Conservation (phyloP, 2,888 invertebrate genomes). For the Pheosia gnoma region DNA sequence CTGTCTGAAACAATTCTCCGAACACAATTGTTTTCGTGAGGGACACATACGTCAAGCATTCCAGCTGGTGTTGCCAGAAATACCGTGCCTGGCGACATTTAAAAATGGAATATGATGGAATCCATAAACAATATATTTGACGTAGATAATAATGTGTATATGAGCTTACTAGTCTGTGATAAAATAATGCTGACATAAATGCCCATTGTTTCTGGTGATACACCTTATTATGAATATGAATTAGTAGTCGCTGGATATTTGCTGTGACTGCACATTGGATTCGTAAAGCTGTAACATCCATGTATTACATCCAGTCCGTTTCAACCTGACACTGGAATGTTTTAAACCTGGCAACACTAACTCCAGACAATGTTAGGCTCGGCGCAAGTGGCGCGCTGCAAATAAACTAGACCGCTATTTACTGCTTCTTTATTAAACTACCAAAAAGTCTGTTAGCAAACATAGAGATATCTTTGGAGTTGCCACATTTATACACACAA, state of each 20-base stretch:
- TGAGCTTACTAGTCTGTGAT: too few relatives aligned
- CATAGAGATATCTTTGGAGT: too few relatives aligned
- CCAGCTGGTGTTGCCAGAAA: conserved; percentile 5
- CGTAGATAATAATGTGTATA: not conserved
- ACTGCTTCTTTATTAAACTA: not conserved
- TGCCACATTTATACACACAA: too few relatives aligned
- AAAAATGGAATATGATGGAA: not conserved
- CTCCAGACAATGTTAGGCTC: conserved; percentile 1
- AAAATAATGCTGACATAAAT: too few relatives aligned
- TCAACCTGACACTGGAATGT: not conserved
- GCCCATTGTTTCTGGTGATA: too few relatives aligned
- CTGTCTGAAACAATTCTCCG: conserved; percentile 30
- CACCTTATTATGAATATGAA: too few relatives aligned
- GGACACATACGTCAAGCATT: conserved; percentile 26
- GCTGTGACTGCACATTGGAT: too few relatives aligned
- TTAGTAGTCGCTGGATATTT: too few relatives aligned
- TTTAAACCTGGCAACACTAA: not conserved
- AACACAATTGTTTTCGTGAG: conserved; percentile 27
- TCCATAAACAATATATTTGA: too few relatives aligned
- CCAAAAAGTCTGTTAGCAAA: not conserved
- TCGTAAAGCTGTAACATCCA: too few relatives aligned
- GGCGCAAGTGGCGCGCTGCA: not conserved
- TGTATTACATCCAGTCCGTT: too few relatives aligned
- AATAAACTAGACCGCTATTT: not conserved
- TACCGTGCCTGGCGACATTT: not conserved